Conservation (phyloP, 2,888 invertebrate species). For the Eledona agricola region DNA sequence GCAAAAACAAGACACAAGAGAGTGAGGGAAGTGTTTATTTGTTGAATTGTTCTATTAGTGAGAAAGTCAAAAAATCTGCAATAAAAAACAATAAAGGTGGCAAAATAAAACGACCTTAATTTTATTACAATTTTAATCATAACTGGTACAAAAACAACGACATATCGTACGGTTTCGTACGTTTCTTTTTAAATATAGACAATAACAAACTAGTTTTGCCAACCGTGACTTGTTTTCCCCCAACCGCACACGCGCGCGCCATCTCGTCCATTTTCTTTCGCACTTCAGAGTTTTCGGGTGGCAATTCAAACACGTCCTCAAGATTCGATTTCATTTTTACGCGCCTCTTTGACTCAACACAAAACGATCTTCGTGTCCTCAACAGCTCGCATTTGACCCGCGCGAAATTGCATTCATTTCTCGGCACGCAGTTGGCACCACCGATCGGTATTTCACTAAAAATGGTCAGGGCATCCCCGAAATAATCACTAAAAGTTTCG, state of each 20-base stretch:
- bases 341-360: too few species aligned
- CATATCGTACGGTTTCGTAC: slow-evolving; percentile 29
- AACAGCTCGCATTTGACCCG: slow-evolving; percentile 45
- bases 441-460: too few species aligned
- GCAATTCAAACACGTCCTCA: slow-evolving; percentile 47
- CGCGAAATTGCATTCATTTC: too few species aligned
- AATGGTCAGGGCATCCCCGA: slow-evolving; percentile 47
- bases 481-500: slow-evolving; percentile 45
- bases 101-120: too few species aligned
- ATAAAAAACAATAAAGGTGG: too few species aligned
- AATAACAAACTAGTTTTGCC: slow-evolving; percentile 55
- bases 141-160: slow-evolving; percentile 53
- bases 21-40: too few species aligned
- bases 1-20: too few species aligned
- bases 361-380: slow-evolving; percentile 45
- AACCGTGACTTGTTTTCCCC: slow-evolving; percentile 45
- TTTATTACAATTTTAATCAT: slow-evolving; percentile 43
- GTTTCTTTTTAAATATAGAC: slow-evolving; percentile 48
- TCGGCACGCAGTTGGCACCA: too few species aligned
- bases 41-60: too few species aligned
- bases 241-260: slow-evolving; percentile 36
- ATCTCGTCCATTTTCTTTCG: slow-evolving; percentile 40
- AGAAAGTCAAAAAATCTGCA: too few species aligned
- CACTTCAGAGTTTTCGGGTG: slow-evolving; percentile 39
- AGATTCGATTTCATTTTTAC: too few species aligned